Conservation (phyloP, 2,113 vertebrate species). For the Indicator maculatus region DNA sequence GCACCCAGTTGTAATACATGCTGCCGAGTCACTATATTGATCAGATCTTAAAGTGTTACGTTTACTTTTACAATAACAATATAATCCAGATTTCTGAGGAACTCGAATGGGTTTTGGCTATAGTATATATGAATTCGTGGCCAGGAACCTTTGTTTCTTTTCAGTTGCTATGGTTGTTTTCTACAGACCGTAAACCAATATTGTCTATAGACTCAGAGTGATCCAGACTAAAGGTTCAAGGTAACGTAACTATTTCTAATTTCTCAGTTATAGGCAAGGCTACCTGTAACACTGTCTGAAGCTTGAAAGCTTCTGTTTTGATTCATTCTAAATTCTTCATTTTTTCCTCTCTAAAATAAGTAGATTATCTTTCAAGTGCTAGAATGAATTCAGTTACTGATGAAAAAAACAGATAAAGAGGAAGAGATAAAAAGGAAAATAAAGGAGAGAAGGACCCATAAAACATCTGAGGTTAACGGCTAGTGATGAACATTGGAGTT, state of each 20-base stretch:
- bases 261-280: not conserved
- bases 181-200: not conserved
- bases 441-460: not conserved
- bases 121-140: not conserved
- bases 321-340: not conserved
- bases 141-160: not conserved
- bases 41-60: not conserved
- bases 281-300: not conserved
- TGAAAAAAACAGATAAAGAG: not conserved
- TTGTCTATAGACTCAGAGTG: not conserved
- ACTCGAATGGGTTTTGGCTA: not conserved
- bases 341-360: not conserved
- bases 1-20: not conserved
- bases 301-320: not conserved
- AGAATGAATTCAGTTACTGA: not conserved
- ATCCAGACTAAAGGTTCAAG: not conserved
- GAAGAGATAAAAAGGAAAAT: not conserved
- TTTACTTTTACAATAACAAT: not conserved
- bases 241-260: not conserved
- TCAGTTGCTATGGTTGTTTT: not conserved
- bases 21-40: accelerated
- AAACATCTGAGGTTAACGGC: not conserved
- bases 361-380: not conserved
- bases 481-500: not conserved
- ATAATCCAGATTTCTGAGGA: not conserved